phyloP scores from a whole-genome alignment of 2,888 invertebrate species.

The Dermolepida albohirtum region DNA sequence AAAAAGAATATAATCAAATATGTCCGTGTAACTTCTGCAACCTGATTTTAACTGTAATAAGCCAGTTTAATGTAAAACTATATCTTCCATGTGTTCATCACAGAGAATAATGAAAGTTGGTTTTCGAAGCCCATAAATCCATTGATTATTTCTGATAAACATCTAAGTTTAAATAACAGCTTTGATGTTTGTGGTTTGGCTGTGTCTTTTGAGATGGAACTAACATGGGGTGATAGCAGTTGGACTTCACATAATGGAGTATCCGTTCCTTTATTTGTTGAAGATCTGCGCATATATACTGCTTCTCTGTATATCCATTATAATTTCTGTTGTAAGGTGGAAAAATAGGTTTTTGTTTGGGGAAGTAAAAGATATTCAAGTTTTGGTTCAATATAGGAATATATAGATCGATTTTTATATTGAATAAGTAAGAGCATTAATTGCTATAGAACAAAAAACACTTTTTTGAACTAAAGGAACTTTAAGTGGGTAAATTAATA shows the following conservation, averaged over 20 bases:
- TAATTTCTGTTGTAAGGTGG: too few relatives aligned
- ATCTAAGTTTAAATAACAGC: conserved; percentile 46
- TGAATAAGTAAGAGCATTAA: conserved; percentile 44
- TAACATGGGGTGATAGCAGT: conserved; percentile 3
- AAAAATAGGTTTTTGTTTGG: too few relatives aligned
- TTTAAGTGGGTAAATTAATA: conserved; percentile 44
- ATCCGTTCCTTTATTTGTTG: too few relatives aligned
- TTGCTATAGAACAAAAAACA: conserved; percentile 39
- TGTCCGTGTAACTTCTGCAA: conserved; percentile 45
- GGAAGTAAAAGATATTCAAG: too few relatives aligned
- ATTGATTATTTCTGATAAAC: conserved; percentile 41
- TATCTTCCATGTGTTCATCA: conserved; percentile 44
- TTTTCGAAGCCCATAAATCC: conserved; percentile 44
- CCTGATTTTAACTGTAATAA: conserved; percentile 26
- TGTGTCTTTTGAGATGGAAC: conserved; percentile 7
- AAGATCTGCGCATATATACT: too few relatives aligned
- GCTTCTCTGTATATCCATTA: too few relatives aligned
- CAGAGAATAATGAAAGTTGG: conserved; percentile 43
- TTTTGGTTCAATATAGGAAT: conserved; percentile 25
- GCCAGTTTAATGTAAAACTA: conserved; percentile 40
- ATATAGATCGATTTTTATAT: conserved; percentile 37
- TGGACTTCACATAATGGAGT: conserved; percentile 4
- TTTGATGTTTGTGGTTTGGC: conserved; percentile 39
- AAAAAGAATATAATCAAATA: conserved; percentile 17
- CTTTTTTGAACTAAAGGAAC: conserved; percentile 44